phyloP scores from a whole-genome alignment of 2,888 invertebrate species.

The Aspidapion aeneum region DNA sequence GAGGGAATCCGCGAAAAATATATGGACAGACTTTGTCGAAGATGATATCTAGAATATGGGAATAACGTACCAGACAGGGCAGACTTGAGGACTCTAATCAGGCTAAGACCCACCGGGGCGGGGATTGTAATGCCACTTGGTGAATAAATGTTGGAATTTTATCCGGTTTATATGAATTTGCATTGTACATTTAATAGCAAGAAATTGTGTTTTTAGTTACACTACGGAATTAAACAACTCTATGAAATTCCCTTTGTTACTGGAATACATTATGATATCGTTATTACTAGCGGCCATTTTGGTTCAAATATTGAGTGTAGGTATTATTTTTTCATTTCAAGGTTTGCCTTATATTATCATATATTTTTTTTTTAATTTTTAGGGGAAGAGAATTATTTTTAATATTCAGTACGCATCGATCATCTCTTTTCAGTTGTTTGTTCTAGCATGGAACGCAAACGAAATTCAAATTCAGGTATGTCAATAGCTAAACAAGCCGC shows the following conservation, averaged over 20 bases:
- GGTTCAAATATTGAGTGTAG: conserved; percentile 13
- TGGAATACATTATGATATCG: conserved; percentile 10
- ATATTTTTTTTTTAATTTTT: too few species aligned
- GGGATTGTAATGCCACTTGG: too few species aligned
- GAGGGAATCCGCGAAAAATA: too few species aligned
- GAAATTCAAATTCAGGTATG: conserved; percentile 16
- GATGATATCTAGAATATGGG: too few species aligned
- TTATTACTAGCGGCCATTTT: conserved; percentile 10
- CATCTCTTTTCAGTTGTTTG: conserved; percentile 13
- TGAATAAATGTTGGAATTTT: too few species aligned
- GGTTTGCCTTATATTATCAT: background rate
- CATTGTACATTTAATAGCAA: too few species aligned
- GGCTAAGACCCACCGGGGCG: too few species aligned
- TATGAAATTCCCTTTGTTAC: conserved; percentile 8
- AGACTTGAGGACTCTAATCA: too few species aligned
- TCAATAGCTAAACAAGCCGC: too few species aligned
- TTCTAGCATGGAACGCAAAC: conserved; percentile 17
- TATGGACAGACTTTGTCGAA: too few species aligned
- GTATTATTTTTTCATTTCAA: background rate
- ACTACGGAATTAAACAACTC: conserved; percentile 7
- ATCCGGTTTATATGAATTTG: too few species aligned
- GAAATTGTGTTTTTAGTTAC: conserved; percentile 14
- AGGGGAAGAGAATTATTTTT: conserved; percentile 10
- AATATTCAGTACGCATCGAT: conserved; percentile 11
- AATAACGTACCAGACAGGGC: too few species aligned